Evolutionary conservation across 64 coral and sea anemone species (phyloP), one percentile per base, ranked within the genome.

Genomic region (Montipora sp.): DNA sequence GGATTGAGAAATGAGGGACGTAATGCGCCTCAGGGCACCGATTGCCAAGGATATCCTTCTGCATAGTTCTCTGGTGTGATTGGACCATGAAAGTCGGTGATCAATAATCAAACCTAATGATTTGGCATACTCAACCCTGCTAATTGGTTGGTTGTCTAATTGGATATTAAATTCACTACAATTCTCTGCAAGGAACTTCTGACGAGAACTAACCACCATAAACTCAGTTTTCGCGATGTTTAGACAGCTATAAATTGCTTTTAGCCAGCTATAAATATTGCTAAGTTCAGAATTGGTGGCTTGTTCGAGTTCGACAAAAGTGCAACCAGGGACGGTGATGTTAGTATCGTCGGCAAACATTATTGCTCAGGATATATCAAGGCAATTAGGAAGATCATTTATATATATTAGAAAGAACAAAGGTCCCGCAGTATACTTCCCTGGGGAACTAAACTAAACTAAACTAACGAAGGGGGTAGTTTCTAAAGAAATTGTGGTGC

Each of bases 331-430:
- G 8, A 72, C 3, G 24, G 84, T 87, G 84, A 87, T 72, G 36
- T 43, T 87, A 11, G 84, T 87, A 46, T 71, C 84, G 49, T 87
- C 84, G 24, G 84, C 66, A 65, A 36, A 74, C 22, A 87, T 87
- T 73, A 45, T 69, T 7, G 84, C 36, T 14, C 47, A 45, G 8
- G 84, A 27, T 61, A 69, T 20, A 87, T 55, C 10, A 10, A 55
- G 51, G 51, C 51, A 55, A 55, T 55, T 55, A 55, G 51, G 51
- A 55, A 55, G 69, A 63, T 87, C 84, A 73, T 87, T 87, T 71
- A 87, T 87, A 45, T 71, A 87, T 20, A 87, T 53, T 19, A 71
- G 84, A n/a, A 87, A 87, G 11, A 87, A 21, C 3, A 87, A 53
- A 47, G 84, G 63, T 51, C 84, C 84, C 1, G 23, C 23, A 87